Evolutionary conservation across 2,797 vertebrate species (phyloP).

Genomic region (Hirundo rustica): DNA sequence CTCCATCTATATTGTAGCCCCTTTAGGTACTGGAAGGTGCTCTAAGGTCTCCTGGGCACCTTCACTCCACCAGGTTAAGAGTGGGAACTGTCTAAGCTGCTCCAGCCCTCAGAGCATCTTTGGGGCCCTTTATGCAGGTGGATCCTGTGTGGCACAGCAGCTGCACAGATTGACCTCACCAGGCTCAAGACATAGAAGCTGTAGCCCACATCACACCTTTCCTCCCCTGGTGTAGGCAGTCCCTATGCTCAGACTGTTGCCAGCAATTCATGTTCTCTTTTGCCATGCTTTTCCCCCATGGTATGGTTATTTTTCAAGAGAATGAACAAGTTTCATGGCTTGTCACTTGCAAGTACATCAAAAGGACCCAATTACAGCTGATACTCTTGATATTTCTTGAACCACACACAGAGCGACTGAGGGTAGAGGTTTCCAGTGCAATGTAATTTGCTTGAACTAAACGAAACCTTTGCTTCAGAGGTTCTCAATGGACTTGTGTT

Average conservation of each 20-base stretch:
- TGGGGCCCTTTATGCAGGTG: not conserved
- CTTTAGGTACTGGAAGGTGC: not conserved
- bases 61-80: not conserved
- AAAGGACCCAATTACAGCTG: constrained; percentile 22
- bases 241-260: not conserved
- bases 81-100: not conserved
- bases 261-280: not conserved
- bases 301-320: not conserved
- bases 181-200: not conserved
- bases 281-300: not conserved
- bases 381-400: constrained; percentile 6
- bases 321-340: not conserved
- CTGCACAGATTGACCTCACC: not conserved
- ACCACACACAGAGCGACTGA: not conserved
- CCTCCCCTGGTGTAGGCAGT: not conserved
- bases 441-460: not conserved
- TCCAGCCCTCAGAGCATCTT: not conserved
- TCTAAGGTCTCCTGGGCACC: not conserved
- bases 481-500: not conserved
- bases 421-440: not conserved
- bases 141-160: not conserved
- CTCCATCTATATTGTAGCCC: not conserved
- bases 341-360: not conserved
- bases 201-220: not conserved
- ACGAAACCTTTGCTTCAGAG: constrained; percentile 27